These are phyloP conservation scores for Gasterosteus aculeatus DNA, from an alignment of 2,113 vertebrate genomes.

Conservation along the genomic window DNA sequence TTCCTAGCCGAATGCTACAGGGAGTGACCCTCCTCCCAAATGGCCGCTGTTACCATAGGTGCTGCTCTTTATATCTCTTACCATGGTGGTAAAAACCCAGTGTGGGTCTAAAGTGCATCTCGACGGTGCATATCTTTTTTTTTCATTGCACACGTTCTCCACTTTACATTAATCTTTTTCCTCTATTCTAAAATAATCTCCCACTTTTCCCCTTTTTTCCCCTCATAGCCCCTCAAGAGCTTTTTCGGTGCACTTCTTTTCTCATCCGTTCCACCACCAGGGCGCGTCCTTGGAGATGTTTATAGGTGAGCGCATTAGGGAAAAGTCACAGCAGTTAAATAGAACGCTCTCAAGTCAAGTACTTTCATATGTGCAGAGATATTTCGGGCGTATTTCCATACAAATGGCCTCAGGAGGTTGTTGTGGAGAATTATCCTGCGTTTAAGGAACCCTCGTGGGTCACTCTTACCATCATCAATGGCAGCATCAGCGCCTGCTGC, in stretches of 20 bases:
- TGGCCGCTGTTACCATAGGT: constrained; percentile 36
- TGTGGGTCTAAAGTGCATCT: constrained; percentile 17
- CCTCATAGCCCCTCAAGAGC: constrained; percentile 24
- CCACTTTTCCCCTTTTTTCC: constrained; percentile 4
- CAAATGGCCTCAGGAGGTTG: constrained; percentile 42
- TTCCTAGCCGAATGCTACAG: constrained; percentile 16
- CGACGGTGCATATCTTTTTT: constrained; percentile 17
- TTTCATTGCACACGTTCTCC: constrained; percentile 5
- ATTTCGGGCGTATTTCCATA: constrained; percentile 44
- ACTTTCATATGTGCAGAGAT: constrained; percentile 31
- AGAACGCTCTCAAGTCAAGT: constrained; percentile 29
- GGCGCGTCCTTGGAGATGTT: constrained; percentile 46
- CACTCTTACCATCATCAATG: constrained; percentile 36
- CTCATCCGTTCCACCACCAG: constrained; percentile 19
- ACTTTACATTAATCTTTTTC: constrained; percentile 23
- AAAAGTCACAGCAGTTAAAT: constrained; percentile 44
- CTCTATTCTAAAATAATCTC: constrained; percentile 33
- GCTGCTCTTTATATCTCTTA: constrained; percentile 12
- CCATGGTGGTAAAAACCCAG: constrained; percentile 41
- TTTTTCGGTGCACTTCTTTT: constrained; percentile 19
- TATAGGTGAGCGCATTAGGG: constrained; percentile 35
- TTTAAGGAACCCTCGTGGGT: constrained; percentile 40
- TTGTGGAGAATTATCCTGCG: constrained; percentile 40
- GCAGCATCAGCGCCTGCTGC: constrained; percentile 38
- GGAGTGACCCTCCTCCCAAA: constrained; percentile 40